A percentile compares a stretch with the other conserved stretches of the same genome.
Conservation (phyloP, 2,888 invertebrate genomes). For the Cosmia trapezina region DNA sequence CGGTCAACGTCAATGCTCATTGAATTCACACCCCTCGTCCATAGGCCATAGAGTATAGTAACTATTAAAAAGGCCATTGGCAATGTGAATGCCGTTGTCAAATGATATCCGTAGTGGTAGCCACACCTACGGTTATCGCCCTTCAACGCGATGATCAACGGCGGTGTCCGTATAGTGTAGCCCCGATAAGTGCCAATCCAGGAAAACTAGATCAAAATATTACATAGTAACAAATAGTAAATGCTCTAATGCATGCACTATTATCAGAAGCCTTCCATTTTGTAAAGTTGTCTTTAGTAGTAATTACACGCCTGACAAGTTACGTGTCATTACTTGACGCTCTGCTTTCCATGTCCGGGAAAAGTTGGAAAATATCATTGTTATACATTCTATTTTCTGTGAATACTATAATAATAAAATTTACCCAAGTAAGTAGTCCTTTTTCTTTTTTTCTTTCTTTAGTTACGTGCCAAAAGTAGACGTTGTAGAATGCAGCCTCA, state of each 20-base stretch:
- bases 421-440: too few relatives aligned
- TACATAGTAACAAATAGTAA: background rate
- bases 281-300: background rate
- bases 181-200: background rate
- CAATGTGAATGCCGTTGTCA: too few relatives aligned
- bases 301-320: constrained; percentile 28
- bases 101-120: too few relatives aligned
- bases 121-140: too few relatives aligned
- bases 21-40: too few relatives aligned
- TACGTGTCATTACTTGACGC: constrained; percentile 7
- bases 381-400: background rate
- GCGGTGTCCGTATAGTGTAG: too few relatives aligned
- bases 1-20: too few relatives aligned
- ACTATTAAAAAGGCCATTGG: too few relatives aligned
- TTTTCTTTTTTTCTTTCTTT: background rate
- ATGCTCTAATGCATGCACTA: background rate
- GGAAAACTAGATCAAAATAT: background rate
- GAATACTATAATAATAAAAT: background rate
- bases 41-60: too few relatives aligned
- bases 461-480: background rate
- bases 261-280: constrained; percentile 1
- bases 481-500: too few relatives aligned
- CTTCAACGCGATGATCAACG: too few relatives aligned
- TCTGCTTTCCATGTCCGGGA: constrained; percentile 23
- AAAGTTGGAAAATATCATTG: background rate